These are phyloP conservation scores for Python bivittatus DNA, from an alignment of 2,113 vertebrate genomes.

Conservation along the genomic window DNA sequence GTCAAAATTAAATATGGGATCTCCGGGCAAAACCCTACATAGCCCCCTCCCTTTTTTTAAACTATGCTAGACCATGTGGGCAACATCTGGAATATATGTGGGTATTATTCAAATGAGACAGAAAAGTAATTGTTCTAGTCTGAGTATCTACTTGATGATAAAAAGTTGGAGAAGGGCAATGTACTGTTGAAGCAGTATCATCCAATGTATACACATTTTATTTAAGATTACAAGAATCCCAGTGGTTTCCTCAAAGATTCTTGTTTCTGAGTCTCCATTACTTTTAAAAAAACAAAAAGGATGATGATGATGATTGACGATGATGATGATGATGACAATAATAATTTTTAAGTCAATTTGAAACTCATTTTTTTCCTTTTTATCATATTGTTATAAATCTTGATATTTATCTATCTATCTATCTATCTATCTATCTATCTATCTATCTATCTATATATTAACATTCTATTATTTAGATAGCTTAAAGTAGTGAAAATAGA, in stretches of 20 bases:
- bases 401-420: too few species aligned
- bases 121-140: conserved; percentile 37
- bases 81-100: conserved; percentile 67
- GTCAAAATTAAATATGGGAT: conserved; percentile 57
- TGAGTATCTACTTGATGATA: conserved; percentile 51
- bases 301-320: too few species aligned
- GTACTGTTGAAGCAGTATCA: not conserved
- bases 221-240: conserved; percentile 22
- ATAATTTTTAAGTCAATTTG: not conserved
- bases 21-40: conserved; percentile 18
- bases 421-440: too few species aligned
- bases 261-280: not conserved
- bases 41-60: not conserved
- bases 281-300: not conserved
- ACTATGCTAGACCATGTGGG: conserved; percentile 57
- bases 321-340: too few species aligned
- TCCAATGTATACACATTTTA: not conserved
- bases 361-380: not conserved
- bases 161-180: conserved; percentile 31
- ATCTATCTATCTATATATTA: too few species aligned
- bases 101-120: conserved; percentile 67
- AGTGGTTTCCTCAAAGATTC: conserved; percentile 23
- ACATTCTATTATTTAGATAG: not conserved
- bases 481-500: not conserved
- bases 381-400: not conserved